Evolutionary conservation across 2,113 vertebrate genomes (phyloP), one percentile per base, ranked within the genome.

Genomic region (Rhea pennata): DNA sequence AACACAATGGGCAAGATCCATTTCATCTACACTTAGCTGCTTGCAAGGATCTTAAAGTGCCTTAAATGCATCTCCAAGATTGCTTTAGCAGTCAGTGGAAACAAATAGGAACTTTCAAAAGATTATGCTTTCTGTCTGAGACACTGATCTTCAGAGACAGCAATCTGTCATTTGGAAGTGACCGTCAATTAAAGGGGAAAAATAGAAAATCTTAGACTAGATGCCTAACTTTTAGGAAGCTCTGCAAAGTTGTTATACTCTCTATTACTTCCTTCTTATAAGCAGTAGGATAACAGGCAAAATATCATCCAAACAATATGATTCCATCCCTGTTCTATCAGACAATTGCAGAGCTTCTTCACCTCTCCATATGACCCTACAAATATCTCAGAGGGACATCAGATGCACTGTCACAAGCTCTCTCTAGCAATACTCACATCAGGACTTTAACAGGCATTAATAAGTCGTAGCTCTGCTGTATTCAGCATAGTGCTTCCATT

Each of bases 151-250:
- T 79, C 48, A 69, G 62, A 80, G 27, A 27, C 3, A 79, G 21
- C 4, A 74, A 23, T 46, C 83, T 2, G 1, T 61, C 13, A 1
- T 84, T 73, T 70, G 31, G 36, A 83, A 22, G 36, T 0, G 2
- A 20, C 6, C 0, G 1, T 59, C 15, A 21, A 59, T 5, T 29
- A 42, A 6, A 72, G 12, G 24, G 0, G 62, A 58, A 85, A 70
- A 51, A 7, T 2, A 24, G 56, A 48, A 39, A 10, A 53, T 9
- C 62, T 51, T 3, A 61, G 7, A 20, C 15, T 31, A 6, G 3
- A 8, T 53, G 67, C 15, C 6, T 24, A 50, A 44, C 7, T 75
- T 64, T 23, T 39, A 44, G 20, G 2, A 83, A 54, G 6, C 17
- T 86, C 42, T 56, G 8, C 3, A 33, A 58, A 46, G 19, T 54